These are phyloP conservation scores for Donacobius atricapilla DNA, from an alignment of 2,113 vertebrate genomes.

Conservation along the genomic window DNA sequence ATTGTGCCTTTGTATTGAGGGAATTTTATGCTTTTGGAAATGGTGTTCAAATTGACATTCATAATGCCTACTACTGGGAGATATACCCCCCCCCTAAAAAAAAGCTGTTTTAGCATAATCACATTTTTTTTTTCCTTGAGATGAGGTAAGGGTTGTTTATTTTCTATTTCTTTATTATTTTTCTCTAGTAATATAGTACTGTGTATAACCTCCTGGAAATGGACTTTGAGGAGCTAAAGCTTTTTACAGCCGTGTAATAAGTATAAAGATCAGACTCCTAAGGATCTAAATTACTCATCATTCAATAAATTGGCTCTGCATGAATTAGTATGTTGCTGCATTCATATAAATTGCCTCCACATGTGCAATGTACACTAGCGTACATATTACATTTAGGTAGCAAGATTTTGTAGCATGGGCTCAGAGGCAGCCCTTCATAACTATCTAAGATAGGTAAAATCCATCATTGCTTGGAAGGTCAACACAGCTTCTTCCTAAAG, in stretches of 20 bases:
- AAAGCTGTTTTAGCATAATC: no score
- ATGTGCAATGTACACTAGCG: background rate
- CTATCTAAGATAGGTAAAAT: background rate
- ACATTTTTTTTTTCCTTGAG: background rate
- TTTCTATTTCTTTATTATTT: background rate
- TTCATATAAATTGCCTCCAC: background rate
- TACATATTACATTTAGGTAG: background rate
- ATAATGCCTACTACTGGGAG: background rate
- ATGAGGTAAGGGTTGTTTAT: background rate
- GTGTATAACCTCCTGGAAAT: background rate
- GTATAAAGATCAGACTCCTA: background rate
- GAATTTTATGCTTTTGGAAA: background rate
- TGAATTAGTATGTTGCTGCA: background rate
- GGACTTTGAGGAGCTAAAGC: background rate
- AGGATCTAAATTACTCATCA: background rate
- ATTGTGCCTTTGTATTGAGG: background rate
- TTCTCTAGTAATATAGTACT: background rate
- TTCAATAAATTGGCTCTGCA: background rate
- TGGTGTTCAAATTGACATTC: background rate
- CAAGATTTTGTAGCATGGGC: background rate
- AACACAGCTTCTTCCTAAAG: background rate
- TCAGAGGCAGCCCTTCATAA: background rate
- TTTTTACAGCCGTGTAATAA: background rate
- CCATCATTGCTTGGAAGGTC: background rate
- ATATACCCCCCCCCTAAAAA: rapidly evolving